Evolutionary conservation across 2,888 invertebrate genomes (phyloP).

Genomic region (Gisinianus flammeolus): DNA sequence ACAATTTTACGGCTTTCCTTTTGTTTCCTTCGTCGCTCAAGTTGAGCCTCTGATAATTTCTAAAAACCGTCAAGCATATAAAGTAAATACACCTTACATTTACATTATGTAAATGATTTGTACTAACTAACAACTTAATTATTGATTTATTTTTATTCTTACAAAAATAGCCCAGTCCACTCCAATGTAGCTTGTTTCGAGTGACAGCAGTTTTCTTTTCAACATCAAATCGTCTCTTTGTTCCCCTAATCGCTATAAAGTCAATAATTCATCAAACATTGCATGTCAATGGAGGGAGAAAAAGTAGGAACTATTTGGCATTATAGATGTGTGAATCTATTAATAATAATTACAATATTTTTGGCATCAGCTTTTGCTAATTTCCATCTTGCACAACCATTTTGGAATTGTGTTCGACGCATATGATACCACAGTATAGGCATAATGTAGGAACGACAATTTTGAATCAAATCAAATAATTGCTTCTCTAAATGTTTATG

Average conservation of each 20-base stretch:
- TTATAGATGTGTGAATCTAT: neutral
- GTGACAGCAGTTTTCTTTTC: constrained; percentile 48
- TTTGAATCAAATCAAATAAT: constrained; percentile 48
- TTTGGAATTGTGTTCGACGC: constrained; percentile 45
- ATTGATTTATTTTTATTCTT: constrained; percentile 11
- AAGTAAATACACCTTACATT: too few species aligned
- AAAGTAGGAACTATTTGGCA: neutral
- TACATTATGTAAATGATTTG: neutral
- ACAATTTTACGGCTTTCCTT: neutral
- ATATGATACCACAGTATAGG: constrained; percentile 55
- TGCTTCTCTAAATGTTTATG: constrained; percentile 56
- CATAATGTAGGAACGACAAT: constrained; percentile 52
- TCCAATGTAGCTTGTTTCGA: constrained; percentile 52
- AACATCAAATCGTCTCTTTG: constrained; percentile 49
- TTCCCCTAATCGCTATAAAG: constrained; percentile 43
- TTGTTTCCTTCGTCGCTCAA: neutral
- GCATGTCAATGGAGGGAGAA: neutral
- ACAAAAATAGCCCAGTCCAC: constrained; percentile 56
- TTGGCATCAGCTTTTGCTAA: constrained; percentile 48
- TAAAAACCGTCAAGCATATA: too few species aligned
- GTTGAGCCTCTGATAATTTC: constrained; percentile 31
- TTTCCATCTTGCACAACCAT: constrained; percentile 51
- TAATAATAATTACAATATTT: constrained; percentile 48
- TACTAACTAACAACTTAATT: neutral
- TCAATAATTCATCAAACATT: neutral